phyloP scores from a whole-genome alignment of 1,140 invertebrate species.

The Holcopasites calliopsidis region DNA sequence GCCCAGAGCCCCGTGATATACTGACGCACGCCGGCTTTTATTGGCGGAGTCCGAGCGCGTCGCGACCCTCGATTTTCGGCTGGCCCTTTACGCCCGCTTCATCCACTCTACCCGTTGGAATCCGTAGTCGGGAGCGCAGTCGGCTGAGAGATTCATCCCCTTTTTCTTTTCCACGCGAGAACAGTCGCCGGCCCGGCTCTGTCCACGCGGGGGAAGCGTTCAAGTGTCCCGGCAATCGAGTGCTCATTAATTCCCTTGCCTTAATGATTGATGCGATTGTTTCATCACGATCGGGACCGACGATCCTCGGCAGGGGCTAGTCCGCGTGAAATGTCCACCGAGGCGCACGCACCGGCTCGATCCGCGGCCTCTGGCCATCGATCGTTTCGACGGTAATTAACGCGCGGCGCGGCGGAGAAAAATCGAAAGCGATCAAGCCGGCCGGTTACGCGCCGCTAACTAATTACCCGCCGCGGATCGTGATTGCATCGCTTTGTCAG shows the following conservation, averaged over 20 bases:
- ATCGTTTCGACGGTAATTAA: conserved; percentile 62
- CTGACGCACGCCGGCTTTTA: conserved; percentile 62
- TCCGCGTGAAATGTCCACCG: conserved; percentile 42
- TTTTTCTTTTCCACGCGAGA: conserved; percentile 29
- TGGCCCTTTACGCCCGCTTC: conserved; percentile 59
- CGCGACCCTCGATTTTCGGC: conserved; percentile 15
- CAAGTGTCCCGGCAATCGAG: no score
- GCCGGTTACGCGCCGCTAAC: conserved; percentile 58
- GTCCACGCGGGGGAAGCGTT: no score
- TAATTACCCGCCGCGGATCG: conserved; percentile 70
- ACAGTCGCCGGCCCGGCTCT: no score
- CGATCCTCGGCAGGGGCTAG: no score
- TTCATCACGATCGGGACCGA: no score
- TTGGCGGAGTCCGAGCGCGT: conserved; percentile 59
- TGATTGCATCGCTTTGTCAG: conserved; percentile 71
- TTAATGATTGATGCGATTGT: no score
- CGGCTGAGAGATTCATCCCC: conserved; percentile 58
- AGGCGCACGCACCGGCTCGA: conserved; percentile 24
- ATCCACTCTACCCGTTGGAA: conserved; percentile 70
- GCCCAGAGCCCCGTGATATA: conserved; percentile 65
- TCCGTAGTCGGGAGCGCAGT: conserved; percentile 48
- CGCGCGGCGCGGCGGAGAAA: conserved; percentile 61
- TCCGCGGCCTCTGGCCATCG: conserved; percentile 46
- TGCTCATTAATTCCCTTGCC: no score
- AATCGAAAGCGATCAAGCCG: conserved; percentile 70